Evolutionary conservation across 2,888 invertebrate species (phyloP).

Genomic region (Ophion costatus): DNA sequence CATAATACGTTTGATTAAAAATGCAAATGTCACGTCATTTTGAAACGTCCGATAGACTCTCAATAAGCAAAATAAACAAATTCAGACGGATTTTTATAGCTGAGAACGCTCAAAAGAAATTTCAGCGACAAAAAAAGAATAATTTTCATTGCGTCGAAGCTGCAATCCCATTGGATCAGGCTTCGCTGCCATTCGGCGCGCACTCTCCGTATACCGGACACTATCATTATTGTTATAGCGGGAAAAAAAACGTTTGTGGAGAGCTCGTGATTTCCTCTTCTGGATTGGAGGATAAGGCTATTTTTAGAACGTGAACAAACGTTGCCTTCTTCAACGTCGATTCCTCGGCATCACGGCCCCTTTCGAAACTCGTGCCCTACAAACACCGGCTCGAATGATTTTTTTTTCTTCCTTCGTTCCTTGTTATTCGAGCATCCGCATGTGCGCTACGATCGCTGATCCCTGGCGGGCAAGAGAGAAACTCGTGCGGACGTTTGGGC

Average conservation of each 20-base stretch:
- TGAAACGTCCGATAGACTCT: too few species aligned
- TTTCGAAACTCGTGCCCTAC: conserved; percentile 8
- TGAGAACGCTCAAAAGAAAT: too few species aligned
- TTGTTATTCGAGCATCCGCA: neutral
- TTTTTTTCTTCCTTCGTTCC: neutral
- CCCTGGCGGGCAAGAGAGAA: conserved; percentile 9
- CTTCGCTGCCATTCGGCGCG: neutral
- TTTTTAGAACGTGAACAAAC: conserved; percentile 74
- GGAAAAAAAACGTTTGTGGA: conserved; percentile 37
- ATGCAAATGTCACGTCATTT: too few species aligned
- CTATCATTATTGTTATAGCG: conserved; percentile 21
- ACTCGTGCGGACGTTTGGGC: conserved; percentile 23
- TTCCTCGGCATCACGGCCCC: conserved; percentile 49
- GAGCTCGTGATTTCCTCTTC: conserved; percentile 71
- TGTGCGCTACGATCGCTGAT: neutral
- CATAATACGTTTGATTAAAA: too few species aligned
- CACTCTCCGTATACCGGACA: neutral
- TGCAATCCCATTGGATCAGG: too few species aligned
- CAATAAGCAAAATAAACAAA: too few species aligned
- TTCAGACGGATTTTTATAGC: too few species aligned
- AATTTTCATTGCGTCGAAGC: neutral
- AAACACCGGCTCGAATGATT: conserved; percentile 26
- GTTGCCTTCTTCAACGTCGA: conserved; percentile 64
- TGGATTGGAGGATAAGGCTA: conserved; percentile 72
- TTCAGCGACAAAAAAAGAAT: too few species aligned